Evolutionary conservation across 2,888 invertebrate genomes (phyloP).

Genomic region (Drosophila yooni): DNA sequence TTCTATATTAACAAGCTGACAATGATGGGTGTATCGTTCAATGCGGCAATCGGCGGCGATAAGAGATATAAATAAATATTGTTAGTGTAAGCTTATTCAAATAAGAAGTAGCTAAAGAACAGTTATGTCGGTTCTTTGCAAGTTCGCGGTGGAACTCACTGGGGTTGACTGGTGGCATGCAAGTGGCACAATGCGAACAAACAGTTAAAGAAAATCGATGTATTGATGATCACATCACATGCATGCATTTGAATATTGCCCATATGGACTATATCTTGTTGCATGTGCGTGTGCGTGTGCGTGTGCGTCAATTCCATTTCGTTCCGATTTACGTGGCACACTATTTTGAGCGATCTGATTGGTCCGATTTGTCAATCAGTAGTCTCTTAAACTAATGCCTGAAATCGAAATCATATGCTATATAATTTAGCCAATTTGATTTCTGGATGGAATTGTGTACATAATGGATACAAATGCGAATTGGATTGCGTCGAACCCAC

Average conservation of each 20-base stretch:
- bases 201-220: background rate
- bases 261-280: background rate
- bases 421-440: background rate
- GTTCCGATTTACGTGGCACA: conserved; percentile 1
- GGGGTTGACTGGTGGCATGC: background rate
- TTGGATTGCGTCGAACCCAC: background rate
- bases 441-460: background rate
- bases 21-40: background rate
- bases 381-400: conserved; percentile 17
- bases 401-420: background rate
- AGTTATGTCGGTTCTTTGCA: background rate
- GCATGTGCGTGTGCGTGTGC: background rate
- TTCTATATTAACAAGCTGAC: conserved; percentile 4
- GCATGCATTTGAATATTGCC: background rate
- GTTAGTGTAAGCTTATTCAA: conserved; percentile 29
- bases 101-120: conserved; percentile 20
- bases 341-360: background rate
- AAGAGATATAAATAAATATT: conserved; percentile 28
- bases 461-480: background rate
- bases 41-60: background rate
- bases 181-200: background rate
- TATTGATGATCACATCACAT: background rate
- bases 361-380: background rate
- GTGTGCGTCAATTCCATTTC: background rate
- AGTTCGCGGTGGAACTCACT: background rate